A percentile compares a stretch with the other conserved stretches of the same genome.
phyloP scores from a whole-genome alignment of 2,888 invertebrate genomes.

The Sinohyriopsis cumingii region DNA sequence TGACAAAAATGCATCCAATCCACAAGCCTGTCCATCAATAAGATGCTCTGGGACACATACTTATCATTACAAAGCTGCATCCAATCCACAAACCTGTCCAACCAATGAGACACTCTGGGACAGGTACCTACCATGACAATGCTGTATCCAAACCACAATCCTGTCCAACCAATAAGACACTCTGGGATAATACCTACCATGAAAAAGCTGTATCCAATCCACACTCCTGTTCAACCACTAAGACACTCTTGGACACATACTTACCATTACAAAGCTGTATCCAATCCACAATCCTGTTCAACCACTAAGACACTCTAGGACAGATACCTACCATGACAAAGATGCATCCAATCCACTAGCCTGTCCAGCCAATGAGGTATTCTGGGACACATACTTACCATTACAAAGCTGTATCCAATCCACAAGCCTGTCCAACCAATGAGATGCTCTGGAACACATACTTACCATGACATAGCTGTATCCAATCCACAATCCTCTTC shows the following conservation, averaged over 20 bases:
- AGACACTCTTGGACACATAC: too few relatives aligned
- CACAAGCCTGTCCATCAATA: constrained; percentile 90
- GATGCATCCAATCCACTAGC: constrained; percentile 97
- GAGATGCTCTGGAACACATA: constrained; percentile 88
- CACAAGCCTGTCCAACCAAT: constrained; percentile 92
- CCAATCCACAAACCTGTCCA: constrained; percentile 97
- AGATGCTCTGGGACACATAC: too few relatives aligned
- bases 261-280: constrained; percentile 98
- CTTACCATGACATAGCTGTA: constrained; percentile 98
- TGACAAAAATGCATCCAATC: constrained; percentile 98
- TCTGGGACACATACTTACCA: constrained; percentile 88
- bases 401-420: constrained; percentile 98
- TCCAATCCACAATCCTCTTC: constrained; percentile 96
- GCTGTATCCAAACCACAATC: constrained; percentile 97
- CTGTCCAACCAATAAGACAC: constrained; percentile 94
- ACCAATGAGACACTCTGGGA: constrained; percentile 89
- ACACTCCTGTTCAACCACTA: constrained; percentile 87
- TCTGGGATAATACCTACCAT: constrained; percentile 89
- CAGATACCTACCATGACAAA: constrained; percentile 92
- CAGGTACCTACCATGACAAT: constrained; percentile 92
- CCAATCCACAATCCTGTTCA: constrained; percentile 97
- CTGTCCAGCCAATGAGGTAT: constrained; percentile 95
- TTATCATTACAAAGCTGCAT: constrained; percentile 98
- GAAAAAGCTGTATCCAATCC: constrained; percentile 98
- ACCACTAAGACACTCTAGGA: constrained; percentile 89